A percentile compares a stretch with the other conserved stretches of the same genome.
phyloP scores from a whole-genome alignment of 2,113 vertebrate species.

The Ciconia boyciana region DNA sequence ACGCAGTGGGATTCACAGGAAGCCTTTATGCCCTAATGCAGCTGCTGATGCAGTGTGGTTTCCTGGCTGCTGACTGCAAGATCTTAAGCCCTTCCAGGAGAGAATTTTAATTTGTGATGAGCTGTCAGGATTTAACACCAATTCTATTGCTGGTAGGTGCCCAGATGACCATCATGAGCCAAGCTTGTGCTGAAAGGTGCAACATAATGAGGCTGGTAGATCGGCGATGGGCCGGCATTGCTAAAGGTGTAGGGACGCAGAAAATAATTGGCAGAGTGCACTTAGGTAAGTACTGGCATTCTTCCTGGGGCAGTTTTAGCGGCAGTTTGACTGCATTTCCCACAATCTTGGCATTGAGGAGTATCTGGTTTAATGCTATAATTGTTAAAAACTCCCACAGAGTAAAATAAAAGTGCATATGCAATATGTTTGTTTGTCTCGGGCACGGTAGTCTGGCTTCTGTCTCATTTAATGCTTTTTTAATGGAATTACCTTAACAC shows the following conservation, averaged over 20 bases:
- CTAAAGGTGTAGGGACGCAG: slow-evolving; percentile 97
- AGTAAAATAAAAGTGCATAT: not conserved
- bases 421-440: not conserved
- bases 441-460: not conserved
- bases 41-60: not conserved
- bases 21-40: not conserved
- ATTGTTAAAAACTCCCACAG: not conserved
- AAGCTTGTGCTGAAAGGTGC: slow-evolving; percentile 95
- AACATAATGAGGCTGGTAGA: slow-evolving; percentile 99
- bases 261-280: slow-evolving; percentile 98
- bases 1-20: not conserved
- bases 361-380: not conserved
- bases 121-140: not conserved
- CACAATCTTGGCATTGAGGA: fast-evolving
- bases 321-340: not conserved
- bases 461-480: not conserved
- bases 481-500: not conserved
- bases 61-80: not conserved
- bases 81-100: not conserved
- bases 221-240: slow-evolving; percentile 95
- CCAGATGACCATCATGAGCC: slow-evolving; percentile 99
- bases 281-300: slow-evolving; percentile 77
- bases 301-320: not conserved
- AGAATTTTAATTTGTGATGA: not conserved
- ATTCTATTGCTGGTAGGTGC: slow-evolving; percentile 77